Conservation (phyloP, 2,113 vertebrate genomes). For the Gambusia affinis region DNA sequence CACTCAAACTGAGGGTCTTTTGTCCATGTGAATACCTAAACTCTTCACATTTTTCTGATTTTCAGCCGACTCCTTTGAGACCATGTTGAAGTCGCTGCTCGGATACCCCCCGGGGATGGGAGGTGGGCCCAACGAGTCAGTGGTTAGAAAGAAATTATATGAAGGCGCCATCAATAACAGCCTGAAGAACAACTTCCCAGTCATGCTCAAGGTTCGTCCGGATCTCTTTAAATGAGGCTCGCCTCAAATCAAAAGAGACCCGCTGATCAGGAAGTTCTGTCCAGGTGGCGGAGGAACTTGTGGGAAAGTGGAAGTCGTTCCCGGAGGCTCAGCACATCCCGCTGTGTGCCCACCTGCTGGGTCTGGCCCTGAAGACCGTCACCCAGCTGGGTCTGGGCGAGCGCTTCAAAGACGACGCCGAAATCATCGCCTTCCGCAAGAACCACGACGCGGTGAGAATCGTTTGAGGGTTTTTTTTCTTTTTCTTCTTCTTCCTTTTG, state of each 20-base stretch:
- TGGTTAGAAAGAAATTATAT: constrained; percentile 87
- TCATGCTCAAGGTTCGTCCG: constrained; percentile 85
- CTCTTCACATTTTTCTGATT: neutral
- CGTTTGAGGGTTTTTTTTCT: neutral
- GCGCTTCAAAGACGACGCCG: constrained; percentile 84
- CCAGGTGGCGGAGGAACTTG: constrained; percentile 90
- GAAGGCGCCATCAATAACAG: constrained; percentile 85
- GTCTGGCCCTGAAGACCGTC: constrained; percentile 93
- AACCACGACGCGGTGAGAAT: constrained; percentile 89
- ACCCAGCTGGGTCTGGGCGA: constrained; percentile 90
- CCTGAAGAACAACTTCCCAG: constrained; percentile 85
- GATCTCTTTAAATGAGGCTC: neutral
- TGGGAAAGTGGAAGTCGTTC: constrained; percentile 89
- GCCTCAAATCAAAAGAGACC: neutral
- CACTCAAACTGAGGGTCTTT: neutral
- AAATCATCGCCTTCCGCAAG: constrained; percentile 91
- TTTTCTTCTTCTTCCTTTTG: neutral
- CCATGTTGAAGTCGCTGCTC: constrained; percentile 94
- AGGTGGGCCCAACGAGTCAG: constrained; percentile 78
- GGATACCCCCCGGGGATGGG: constrained; percentile 86
- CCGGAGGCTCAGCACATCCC: constrained; percentile 91
- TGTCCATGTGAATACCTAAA: no score
- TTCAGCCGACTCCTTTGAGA: constrained; percentile 95
- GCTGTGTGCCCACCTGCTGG: constrained; percentile 90
- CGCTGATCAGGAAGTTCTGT: neutral